Conservation (phyloP, 2,113 vertebrate genomes). For the Xyrauchen texanus region DNA sequence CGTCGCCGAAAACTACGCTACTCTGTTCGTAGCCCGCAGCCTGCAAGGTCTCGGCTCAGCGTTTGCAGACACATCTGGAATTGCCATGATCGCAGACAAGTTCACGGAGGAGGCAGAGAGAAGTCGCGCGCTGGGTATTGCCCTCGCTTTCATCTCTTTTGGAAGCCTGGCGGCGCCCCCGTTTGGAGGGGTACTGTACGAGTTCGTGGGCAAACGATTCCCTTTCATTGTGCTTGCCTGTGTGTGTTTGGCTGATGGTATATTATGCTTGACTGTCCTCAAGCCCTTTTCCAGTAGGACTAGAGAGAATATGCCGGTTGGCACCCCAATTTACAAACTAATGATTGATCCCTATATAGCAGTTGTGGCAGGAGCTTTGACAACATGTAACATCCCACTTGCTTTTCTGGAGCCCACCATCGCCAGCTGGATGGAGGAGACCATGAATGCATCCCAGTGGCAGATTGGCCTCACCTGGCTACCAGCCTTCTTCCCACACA, state of each 20-base stretch:
- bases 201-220: conserved; percentile 84
- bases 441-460: conserved; percentile 89
- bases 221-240: conserved; percentile 90
- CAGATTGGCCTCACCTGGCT: conserved; percentile 94
- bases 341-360: conserved; percentile 96
- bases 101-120: conserved; percentile 87
- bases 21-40: conserved; percentile 90
- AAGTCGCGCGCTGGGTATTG: conserved; percentile 89
- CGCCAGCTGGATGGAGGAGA: conserved; percentile 92
- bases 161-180: conserved; percentile 94
- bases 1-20: conserved; percentile 89
- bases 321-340: conserved; percentile 90
- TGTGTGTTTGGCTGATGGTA: conserved; percentile 83
- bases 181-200: conserved; percentile 89
- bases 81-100: conserved; percentile 92
- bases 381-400: conserved; percentile 93
- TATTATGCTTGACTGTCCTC: conserved; percentile 83
- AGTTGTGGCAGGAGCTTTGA: conserved; percentile 91
- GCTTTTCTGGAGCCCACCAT: conserved; percentile 98
- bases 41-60: conserved; percentile 95
- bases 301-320: conserved; percentile 89
- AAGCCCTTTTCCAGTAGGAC: conserved; percentile 82
- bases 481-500: conserved; percentile 93
- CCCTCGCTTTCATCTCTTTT: conserved; percentile 97
- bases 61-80: conserved; percentile 93